Evolutionary conservation across 2,888 invertebrate species (phyloP).

Genomic region (Eubasilissa splendida): DNA sequence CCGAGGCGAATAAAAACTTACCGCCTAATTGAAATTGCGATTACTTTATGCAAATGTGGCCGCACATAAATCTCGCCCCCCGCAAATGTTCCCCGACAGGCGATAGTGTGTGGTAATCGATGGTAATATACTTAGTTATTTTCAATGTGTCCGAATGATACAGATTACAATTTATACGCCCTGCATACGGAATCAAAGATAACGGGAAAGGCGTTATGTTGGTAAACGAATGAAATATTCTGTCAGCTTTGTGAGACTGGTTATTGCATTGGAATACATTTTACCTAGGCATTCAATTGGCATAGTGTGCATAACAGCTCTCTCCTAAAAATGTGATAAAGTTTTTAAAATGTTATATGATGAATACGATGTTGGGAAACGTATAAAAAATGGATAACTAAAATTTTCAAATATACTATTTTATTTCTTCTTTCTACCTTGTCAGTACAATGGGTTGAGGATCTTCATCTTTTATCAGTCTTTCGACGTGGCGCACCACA

Average conservation of each 20-base stretch:
- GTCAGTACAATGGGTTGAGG: no score
- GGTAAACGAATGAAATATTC: conserved; percentile 10
- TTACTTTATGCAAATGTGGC: conserved; percentile 57
- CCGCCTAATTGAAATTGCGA: conserved; percentile 56
- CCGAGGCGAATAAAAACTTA: conserved; percentile 56
- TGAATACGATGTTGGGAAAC: no score
- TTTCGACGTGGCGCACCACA: no score
- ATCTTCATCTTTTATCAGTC: no score
- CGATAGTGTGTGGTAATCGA: conserved; percentile 37
- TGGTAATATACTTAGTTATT: conserved; percentile 24
- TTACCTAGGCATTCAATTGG: no score
- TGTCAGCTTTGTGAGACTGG: conserved; percentile 15
- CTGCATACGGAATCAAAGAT: not conserved
- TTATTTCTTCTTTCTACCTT: no score
- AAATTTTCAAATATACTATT: no score
- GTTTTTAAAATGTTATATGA: no score
- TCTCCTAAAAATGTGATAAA: no score
- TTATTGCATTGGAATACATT: not conserved
- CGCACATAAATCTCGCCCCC: conserved; percentile 33
- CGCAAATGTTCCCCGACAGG: conserved; percentile 45
- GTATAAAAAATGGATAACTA: no score
- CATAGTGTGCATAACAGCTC: not conserved
- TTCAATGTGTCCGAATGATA: conserved; percentile 24
- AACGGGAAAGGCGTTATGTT: conserved; percentile 21
- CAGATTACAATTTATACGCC: conserved; percentile 12